Conservation (phyloP, 2,797 vertebrate species). For the Heliangelus exortis region DNA sequence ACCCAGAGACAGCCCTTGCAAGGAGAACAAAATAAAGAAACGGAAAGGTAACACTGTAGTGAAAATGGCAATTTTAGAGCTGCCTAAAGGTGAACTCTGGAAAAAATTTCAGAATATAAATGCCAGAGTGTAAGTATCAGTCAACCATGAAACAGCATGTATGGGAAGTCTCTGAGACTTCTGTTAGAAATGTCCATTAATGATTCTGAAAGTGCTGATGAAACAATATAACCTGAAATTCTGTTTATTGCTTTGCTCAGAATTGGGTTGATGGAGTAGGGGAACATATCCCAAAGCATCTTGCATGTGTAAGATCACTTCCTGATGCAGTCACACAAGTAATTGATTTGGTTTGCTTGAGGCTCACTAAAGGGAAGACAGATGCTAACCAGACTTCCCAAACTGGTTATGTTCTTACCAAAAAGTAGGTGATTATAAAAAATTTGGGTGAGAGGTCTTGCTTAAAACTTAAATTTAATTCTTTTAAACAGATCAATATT, state of each 20-base stretch:
- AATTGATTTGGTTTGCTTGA: neutral
- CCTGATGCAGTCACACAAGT: neutral
- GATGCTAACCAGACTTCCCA: neutral
- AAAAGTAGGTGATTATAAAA: neutral
- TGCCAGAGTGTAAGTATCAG: neutral
- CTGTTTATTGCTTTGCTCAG: neutral
- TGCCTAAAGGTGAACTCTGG: neutral
- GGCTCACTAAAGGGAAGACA: neutral
- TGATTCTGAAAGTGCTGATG: neutral
- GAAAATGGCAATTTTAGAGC: neutral
- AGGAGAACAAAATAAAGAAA: slow-evolving; percentile 92
- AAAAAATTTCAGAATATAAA: neutral
- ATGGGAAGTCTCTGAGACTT: neutral
- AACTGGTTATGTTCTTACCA: fast-evolving
- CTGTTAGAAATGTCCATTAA: neutral
- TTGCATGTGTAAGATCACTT: neutral
- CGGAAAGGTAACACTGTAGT: slow-evolving; percentile 86
- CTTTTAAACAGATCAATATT: neutral
- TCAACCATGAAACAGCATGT: neutral
- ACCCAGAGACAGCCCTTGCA: slow-evolving; percentile 83
- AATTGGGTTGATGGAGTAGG: neutral
- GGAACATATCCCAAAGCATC: neutral
- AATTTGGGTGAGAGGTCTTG: neutral
- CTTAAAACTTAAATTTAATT: neutral
- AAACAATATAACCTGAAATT: neutral